Evolutionary conservation across 2,113 vertebrate species (phyloP).

Genomic region (Misgurnus anguillicaudatus): DNA sequence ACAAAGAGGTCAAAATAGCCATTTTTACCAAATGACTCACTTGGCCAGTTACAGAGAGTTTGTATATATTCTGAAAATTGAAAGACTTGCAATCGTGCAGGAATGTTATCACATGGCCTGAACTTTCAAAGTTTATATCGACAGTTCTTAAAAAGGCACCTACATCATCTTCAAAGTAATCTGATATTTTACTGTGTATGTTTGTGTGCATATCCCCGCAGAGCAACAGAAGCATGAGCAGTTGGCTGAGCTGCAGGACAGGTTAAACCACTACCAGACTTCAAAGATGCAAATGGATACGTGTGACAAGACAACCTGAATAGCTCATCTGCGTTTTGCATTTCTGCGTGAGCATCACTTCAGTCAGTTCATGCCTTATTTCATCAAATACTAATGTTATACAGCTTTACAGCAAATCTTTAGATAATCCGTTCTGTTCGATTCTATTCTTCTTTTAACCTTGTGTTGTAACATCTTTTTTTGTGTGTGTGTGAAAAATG

Average conservation of each 20-base stretch:
- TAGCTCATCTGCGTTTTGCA: neutral
- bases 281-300: neutral
- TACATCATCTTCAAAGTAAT: conserved; percentile 8
- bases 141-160: neutral
- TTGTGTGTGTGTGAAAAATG: neutral
- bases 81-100: neutral
- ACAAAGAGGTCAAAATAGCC: neutral
- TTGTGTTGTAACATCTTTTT: neutral
- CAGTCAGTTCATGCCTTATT: neutral
- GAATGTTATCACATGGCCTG: neutral
- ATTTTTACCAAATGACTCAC: conserved; percentile 7
- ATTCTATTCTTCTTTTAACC: neutral
- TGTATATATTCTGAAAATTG: neutral
- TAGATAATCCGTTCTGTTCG: neutral
- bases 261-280: conserved; percentile 45
- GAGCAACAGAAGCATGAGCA: conserved; percentile 68
- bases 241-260: conserved; percentile 55
- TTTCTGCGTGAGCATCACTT: conserved; percentile 4
- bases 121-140: neutral
- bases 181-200: conserved; percentile 11
- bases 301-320: conserved; percentile 24
- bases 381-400: neutral
- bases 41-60: neutral
- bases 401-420: neutral
- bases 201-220: conserved; percentile 44